A percentile compares a stretch with the other conserved stretches of the same genome.
These are phyloP conservation scores for Cephalopholis sonnerati DNA, from an alignment of 2,113 vertebrate genomes.

Conservation along the genomic window DNA sequence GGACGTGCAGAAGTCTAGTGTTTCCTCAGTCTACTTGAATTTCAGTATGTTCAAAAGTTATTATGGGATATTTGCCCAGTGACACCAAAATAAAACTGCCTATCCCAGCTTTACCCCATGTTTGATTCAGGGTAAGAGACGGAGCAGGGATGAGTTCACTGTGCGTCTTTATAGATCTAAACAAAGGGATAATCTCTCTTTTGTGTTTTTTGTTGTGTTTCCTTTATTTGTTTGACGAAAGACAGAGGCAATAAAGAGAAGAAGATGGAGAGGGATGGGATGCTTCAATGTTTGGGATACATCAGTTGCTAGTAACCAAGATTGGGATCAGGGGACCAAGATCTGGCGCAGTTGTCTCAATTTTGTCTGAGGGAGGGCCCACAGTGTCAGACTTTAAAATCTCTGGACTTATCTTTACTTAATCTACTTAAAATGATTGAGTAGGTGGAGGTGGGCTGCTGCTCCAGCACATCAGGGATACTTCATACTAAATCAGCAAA, in stretches of 20 bases:
- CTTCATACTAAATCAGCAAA: slow-evolving; percentile 13
- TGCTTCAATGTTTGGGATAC: neutral
- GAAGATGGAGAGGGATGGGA: neutral
- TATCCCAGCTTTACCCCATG: neutral
- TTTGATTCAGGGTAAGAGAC: neutral
- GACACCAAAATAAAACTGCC: no score
- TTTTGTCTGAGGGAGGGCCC: neutral
- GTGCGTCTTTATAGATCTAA: no score
- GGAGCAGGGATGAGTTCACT: neutral
- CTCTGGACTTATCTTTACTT: neutral
- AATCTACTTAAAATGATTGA: slow-evolving; percentile 1
- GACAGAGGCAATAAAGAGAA: neutral
- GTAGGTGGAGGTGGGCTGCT: neutral
- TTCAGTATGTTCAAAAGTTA: no score
- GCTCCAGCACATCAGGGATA: neutral
- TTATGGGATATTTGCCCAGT: no score
- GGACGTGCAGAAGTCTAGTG: no score
- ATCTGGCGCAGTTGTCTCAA: neutral
- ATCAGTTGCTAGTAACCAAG: neutral
- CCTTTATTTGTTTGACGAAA: neutral
- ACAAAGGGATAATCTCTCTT: neutral
- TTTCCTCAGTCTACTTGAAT: no score
- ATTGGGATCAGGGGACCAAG: neutral
- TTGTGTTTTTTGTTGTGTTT: neutral
- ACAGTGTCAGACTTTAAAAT: neutral